phyloP scores from a whole-genome alignment of 2,113 vertebrate genomes.

The Orientallactaga bullata region DNA sequence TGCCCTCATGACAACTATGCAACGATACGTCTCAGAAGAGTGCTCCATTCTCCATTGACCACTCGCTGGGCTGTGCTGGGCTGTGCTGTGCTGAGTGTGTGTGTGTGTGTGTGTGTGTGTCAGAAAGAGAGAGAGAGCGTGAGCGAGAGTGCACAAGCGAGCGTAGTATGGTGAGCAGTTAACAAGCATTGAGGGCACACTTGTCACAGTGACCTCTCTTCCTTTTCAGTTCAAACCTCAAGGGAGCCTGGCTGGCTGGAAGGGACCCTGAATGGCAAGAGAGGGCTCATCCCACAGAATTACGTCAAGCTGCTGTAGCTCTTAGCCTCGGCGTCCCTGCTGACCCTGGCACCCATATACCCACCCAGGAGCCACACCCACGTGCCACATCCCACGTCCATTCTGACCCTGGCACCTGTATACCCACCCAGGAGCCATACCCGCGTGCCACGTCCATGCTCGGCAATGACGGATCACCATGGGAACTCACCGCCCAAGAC shows the following conservation, averaged over 20 bases:
- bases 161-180: accelerated
- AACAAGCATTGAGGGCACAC: accelerated
- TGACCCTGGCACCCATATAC: constrained; percentile 94
- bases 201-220: constrained; percentile 61
- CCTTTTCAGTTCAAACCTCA: constrained; percentile 90
- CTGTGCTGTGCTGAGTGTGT: too few relatives aligned
- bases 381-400: constrained; percentile 59
- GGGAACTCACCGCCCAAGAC: neutral
- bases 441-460: constrained; percentile 65
- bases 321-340: constrained; percentile 64
- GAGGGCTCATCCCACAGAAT: constrained; percentile 98
- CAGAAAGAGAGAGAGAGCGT: too few relatives aligned
- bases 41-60: neutral
- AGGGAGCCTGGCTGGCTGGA: constrained; percentile 98
- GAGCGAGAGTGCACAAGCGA: too few relatives aligned
- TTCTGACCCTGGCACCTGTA: constrained; percentile 93
- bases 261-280: constrained; percentile 96
- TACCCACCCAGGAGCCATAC: constrained; percentile 82
- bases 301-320: constrained; percentile 96
- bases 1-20: neutral
- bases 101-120: too few relatives aligned
- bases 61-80: neutral
- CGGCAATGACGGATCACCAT: neutral
- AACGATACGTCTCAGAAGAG: neutral
- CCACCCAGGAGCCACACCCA: constrained; percentile 76